phyloP scores from a whole-genome alignment of 2,888 invertebrate genomes.

The Lasioglossum malachurum region DNA sequence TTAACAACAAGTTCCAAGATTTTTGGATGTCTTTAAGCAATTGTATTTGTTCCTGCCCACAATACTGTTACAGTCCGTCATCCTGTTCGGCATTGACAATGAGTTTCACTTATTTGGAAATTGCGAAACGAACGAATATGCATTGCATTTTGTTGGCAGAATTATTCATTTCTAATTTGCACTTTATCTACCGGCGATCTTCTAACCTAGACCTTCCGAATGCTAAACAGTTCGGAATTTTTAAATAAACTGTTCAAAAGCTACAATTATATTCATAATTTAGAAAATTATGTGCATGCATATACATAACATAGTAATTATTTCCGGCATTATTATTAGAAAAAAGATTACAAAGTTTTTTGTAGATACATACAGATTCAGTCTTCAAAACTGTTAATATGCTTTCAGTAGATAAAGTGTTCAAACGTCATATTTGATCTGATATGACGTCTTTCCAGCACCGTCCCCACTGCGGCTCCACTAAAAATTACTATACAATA shows the following conservation, averaged over 20 bases:
- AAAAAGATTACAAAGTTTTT: neutral
- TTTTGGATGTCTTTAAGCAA: neutral
- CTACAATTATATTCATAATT: neutral
- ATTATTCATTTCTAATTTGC: neutral
- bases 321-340: neutral
- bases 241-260: neutral
- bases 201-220: neutral
- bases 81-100: neutral
- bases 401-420: neutral
- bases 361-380: neutral
- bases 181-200: neutral
- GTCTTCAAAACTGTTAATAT: neutral
- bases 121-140: neutral
- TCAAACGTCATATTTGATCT: neutral
- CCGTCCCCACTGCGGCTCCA: no score
- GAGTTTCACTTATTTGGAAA: neutral
- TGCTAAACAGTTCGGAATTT: neutral
- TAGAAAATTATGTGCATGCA: neutral
- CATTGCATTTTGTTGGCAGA: neutral
- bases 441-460: no score
- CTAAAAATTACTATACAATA: neutral
- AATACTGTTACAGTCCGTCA: no score
- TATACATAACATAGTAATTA: neutral
- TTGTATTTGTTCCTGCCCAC: neutral
- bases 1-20: no score